Base-by-base conservation (phyloP, 2,888 invertebrate species). In the Chloroclysta siterata region DNA sequence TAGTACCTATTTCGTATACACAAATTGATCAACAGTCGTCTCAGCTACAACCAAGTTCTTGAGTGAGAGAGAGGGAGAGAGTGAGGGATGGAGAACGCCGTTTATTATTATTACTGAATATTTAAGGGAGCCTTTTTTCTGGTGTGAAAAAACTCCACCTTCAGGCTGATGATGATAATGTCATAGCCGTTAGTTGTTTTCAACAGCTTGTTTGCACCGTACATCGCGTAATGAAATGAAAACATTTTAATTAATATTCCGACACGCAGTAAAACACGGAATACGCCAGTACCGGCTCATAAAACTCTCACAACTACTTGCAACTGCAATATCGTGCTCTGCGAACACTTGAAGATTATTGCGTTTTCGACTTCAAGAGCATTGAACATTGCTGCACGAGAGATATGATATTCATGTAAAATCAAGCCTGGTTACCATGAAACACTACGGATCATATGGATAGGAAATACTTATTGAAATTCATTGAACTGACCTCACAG, bases 291-390 rank as follows among this genome's bases (percentile, higher is more conserved):
- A n/a, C n/a, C 17, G 46, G 15, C 52, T 58, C 58, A 15, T 58
- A 58, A 58, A 51, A 14, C 57, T 50, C 51, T 58, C 58, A 52
- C 33, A 58, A 58, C 58, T 44, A 58, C 58, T 58, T n/a, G 52
- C 10, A 58, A 52, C 58, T 52, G 22, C 58, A 51, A 58, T 58
- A 58, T 42, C 33, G 33, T 58, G 51, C 57, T 42, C 42, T 10
- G 36, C 51, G 11, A 58, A 44, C 29, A 17, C n/a, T 44, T 28
- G 14, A 11, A 48, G 28, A 14, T 15, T 46, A 46, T 46, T 46
- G 11, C 46, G 17, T 46, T 46, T 46, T 10, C 17, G 3, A 46
- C 11, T 17, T 17, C 11, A 14, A 15, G 44, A 7, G 8, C 44
- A 44, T 14, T 44, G 15, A 7, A 46, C 7, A 44, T 15, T 44